Evolutionary conservation across 2,888 invertebrate genomes (phyloP), one percentile per base, ranked within the genome.

Genomic region (Hypena proboscidalis): DNA sequence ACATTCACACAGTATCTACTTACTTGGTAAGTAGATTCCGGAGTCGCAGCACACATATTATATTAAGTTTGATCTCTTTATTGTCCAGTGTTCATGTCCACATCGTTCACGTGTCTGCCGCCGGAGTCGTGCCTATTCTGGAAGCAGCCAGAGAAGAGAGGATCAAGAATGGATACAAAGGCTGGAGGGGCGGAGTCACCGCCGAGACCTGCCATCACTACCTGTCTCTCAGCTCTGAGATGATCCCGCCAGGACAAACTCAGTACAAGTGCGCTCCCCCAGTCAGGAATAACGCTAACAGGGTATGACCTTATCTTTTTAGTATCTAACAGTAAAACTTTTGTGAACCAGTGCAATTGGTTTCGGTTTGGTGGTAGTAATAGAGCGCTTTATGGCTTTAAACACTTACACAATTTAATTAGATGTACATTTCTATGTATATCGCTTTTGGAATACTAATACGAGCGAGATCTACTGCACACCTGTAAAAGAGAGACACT

Each of bases 141-240:
- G 78, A 85, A 22, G 68, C 80, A 13, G 91, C 92, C 1, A 90
- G 92, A 49, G 68, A 60, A 43, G 69, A 50, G 64, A 78, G 55
- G 84, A 91, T 39, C 75, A 82, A 11, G 79, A 78, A 27, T 53
- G 95, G 95, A 41, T 92, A 93, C 59, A 76, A 60, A n/a, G 77
- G 77, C 8, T 84, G 83, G 54, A 91, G 92, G 3, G 88, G 84
- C 0, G 90, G 88, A 3, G 74, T 95, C 31, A 93, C 93, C 0
- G 93, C 92, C 0, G 95, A 94, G 77, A 95, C 94, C 0, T 94
- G 95, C 70, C 92, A 93, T 59, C 95, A 95, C 69, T 95, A 95
- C 72, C 80, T 95, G 10, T 83, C 90, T 0, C 78, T 95, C 4
- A 80, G 83, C 35, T 87, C 94, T 0, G 94, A 94, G 56, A 82